These are phyloP conservation scores for Pipa parva DNA, from an alignment of 2,113 vertebrate genomes.

Conservation along the genomic window DNA sequence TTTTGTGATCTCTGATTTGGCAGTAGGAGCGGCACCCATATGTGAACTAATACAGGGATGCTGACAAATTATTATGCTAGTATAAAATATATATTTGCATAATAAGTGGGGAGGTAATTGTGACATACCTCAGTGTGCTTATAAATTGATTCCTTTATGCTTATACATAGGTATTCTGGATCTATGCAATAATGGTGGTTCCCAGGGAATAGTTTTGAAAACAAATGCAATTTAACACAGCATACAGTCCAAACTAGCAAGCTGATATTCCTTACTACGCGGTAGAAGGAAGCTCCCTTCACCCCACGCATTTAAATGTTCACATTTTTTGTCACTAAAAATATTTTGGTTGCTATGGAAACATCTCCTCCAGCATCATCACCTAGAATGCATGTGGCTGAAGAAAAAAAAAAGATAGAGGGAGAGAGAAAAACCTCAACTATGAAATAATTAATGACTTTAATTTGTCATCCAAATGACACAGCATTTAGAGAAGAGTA, in stretches of 20 bases:
- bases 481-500: neutral
- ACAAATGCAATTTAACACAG: neutral
- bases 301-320: constrained; percentile 26
- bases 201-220: no score
- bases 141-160: neutral
- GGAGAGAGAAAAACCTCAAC: constrained; percentile 10
- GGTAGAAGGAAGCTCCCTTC: constrained; percentile 27
- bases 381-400: constrained; percentile 23
- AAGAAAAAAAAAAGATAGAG: neutral
- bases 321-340: constrained; percentile 38
- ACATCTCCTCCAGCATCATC: constrained; percentile 31
- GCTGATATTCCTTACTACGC: constrained; percentile 9
- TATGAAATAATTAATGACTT: constrained; percentile 25
- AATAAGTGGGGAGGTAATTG: no score
- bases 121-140: neutral
- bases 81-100: no score
- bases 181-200: no score
- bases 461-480: constrained; percentile 3
- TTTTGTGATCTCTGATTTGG: no score
- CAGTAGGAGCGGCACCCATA: no score
- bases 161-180: no score
- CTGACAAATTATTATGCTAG: no score
- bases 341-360: constrained; percentile 38
- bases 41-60: no score
- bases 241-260: neutral